phyloP scores from a whole-genome alignment of 1,140 invertebrate species.

The Lordiphosa collinella region DNA sequence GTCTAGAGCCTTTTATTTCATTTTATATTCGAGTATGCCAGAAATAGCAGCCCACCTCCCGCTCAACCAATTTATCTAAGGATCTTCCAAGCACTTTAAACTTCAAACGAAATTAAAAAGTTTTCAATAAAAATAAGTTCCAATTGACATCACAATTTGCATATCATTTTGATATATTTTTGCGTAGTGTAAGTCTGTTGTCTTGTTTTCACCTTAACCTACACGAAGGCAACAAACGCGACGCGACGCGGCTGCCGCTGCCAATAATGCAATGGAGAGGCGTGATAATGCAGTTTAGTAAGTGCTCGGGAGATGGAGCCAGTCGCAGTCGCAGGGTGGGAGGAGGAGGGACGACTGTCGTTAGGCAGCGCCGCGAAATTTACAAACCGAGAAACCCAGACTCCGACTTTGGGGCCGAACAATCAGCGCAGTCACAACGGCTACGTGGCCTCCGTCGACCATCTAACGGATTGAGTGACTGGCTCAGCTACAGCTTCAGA shows the following conservation, averaged over 20 bases:
- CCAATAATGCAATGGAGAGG: slow-evolving; percentile 76
- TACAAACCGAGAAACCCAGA: slow-evolving; percentile 17
- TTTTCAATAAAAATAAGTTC: too few species aligned
- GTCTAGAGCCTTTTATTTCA: too few species aligned
- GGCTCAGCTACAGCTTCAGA: slow-evolving; percentile 50
- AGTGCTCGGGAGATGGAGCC: slow-evolving; percentile 36
- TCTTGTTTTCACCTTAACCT: slow-evolving; percentile 72
- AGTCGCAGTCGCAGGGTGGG: background rate
- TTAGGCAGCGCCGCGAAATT: slow-evolving; percentile 39
- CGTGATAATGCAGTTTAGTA: slow-evolving; percentile 77
- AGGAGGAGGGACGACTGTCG: slow-evolving; percentile 26
- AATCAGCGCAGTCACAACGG: slow-evolving; percentile 51
- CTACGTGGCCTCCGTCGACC: slow-evolving; percentile 50
- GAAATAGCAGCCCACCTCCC: too few species aligned
- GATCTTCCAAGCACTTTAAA: too few species aligned
- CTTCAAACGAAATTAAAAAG: too few species aligned
- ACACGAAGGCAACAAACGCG: slow-evolving; percentile 18
- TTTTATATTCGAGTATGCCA: too few species aligned
- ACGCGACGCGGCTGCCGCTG: slow-evolving; percentile 35
- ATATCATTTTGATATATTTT: background rate
- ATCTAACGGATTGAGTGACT: slow-evolving; percentile 69
- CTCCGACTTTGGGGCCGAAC: slow-evolving; percentile 7
- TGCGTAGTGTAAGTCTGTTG: slow-evolving; percentile 5
- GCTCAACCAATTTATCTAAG: too few species aligned
- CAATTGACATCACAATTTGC: background rate